Evolutionary conservation across 1,140 invertebrate genomes (phyloP).

Genomic region (Diachasmimorpha longicaudata): DNA sequence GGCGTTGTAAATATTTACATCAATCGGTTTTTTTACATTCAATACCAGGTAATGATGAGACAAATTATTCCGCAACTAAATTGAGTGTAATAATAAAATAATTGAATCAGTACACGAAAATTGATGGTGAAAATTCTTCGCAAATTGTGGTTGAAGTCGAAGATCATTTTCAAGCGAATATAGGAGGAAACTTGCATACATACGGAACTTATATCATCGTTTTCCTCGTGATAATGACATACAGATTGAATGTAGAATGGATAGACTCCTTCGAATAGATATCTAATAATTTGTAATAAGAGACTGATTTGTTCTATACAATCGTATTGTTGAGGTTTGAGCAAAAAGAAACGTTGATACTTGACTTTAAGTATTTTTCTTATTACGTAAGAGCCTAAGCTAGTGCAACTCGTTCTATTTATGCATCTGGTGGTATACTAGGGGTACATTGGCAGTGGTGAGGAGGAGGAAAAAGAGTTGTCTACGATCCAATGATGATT

Average conservation of each 20-base stretch:
- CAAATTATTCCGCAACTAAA: not conserved
- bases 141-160: too few relatives aligned
- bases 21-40: not conserved
- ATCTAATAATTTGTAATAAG: not conserved
- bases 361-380: not conserved
- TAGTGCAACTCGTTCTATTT: slow-evolving; percentile 1
- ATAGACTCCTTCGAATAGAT: not conserved
- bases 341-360: not conserved
- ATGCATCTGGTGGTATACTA: not conserved
- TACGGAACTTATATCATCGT: not conserved
- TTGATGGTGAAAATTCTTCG: too few relatives aligned
- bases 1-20: not conserved
- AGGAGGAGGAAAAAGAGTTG: not conserved
- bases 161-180: too few relatives aligned
- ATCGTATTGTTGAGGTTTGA: not conserved
- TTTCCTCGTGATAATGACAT: not conserved
- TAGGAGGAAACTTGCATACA: too few relatives aligned
- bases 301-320: not conserved
- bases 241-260: not conserved
- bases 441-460: not conserved
- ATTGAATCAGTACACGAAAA: not conserved
- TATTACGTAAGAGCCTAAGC: not conserved
- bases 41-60: not conserved
- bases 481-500: not conserved
- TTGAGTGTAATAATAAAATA: not conserved